Percentiles rank a stretch among this genome's conserved stretches.
phyloP scores from a whole-genome alignment of 2,797 vertebrate genomes.

The Phalloptychus januarius region DNA sequence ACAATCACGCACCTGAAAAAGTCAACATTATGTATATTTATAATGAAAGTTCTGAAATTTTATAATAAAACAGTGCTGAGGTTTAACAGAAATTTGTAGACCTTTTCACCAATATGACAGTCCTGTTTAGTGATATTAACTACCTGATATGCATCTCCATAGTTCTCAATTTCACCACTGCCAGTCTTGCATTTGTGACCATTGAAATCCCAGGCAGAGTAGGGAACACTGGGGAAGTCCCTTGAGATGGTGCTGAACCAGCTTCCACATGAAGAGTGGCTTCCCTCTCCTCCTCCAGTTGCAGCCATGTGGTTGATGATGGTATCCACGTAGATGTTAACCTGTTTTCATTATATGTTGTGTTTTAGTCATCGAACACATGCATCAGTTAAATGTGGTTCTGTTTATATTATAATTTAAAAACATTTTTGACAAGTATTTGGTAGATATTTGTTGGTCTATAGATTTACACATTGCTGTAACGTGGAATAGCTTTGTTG shows the following conservation, averaged over 20 bases:
- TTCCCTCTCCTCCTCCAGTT: constrained; percentile 75
- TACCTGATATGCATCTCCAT: constrained; percentile 86
- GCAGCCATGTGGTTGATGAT: constrained; percentile 95
- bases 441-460: not conserved
- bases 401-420: not conserved
- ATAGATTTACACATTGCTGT: not conserved
- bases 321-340: constrained; percentile 91
- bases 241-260: constrained; percentile 82
- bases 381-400: not conserved
- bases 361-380: not conserved
- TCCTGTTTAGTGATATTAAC: constrained; percentile 1
- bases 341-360: constrained; percentile 71
- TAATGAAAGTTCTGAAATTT: not conserved
- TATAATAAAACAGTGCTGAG: not conserved
- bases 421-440: not conserved
- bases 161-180: constrained; percentile 87
- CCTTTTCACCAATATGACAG: not conserved
- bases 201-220: constrained; percentile 87
- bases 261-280: constrained; percentile 86
- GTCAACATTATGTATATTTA: not conserved
- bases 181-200: constrained; percentile 85
- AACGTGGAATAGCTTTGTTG: not conserved
- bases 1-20: constrained; percentile 87
- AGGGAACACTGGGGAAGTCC: constrained; percentile 88
- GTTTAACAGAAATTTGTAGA: not conserved